These are phyloP conservation scores for Echeneis naucrates DNA, from an alignment of 2,797 vertebrate genomes.

Conservation along the genomic window DNA sequence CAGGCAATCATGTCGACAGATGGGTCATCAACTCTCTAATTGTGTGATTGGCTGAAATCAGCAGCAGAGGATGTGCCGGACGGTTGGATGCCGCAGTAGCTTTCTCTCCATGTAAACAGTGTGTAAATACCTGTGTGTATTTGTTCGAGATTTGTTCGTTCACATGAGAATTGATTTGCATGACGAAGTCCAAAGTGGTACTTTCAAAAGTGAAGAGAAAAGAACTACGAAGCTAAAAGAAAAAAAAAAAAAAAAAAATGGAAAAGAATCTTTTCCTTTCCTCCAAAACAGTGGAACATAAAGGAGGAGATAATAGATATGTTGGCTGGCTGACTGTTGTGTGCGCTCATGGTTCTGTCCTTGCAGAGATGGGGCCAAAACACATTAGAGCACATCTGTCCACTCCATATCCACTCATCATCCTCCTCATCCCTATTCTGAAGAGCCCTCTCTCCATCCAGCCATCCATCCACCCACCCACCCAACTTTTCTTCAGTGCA, in stretches of 20 bases:
- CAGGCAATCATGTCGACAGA: conserved; percentile 89
- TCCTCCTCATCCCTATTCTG: conserved; percentile 69
- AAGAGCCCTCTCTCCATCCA: conserved; percentile 57
- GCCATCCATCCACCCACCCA: conserved; percentile 29
- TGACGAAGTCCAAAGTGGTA: not conserved
- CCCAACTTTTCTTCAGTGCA: conserved; percentile 45
- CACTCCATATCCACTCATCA: conserved; percentile 78
- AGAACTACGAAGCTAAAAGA: not conserved
- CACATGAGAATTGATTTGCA: not conserved
- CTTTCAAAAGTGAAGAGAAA: not conserved
- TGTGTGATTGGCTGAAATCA: conserved; percentile 99
- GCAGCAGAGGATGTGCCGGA: conserved; percentile 92
- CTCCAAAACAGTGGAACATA: conserved; percentile 29
- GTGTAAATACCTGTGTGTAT: conserved; percentile 49
- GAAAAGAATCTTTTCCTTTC: not conserved
- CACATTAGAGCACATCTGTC: conserved; percentile 88
- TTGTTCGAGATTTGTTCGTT: not conserved
- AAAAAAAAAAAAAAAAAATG: not conserved
- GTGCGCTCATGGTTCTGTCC: conserved; percentile 69
- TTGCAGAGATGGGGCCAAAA: conserved; percentile 81
- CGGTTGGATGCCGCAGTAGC: conserved; percentile 98
- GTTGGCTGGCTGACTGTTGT: conserved; percentile 44
- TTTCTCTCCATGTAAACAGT: conserved; percentile 96
- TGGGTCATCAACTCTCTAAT: conserved; percentile 99
- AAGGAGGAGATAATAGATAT: conserved; percentile 55